These are phyloP conservation scores for Electrona antarctica DNA, from an alignment of 2,113 vertebrate species.

Conservation along the genomic window DNA sequence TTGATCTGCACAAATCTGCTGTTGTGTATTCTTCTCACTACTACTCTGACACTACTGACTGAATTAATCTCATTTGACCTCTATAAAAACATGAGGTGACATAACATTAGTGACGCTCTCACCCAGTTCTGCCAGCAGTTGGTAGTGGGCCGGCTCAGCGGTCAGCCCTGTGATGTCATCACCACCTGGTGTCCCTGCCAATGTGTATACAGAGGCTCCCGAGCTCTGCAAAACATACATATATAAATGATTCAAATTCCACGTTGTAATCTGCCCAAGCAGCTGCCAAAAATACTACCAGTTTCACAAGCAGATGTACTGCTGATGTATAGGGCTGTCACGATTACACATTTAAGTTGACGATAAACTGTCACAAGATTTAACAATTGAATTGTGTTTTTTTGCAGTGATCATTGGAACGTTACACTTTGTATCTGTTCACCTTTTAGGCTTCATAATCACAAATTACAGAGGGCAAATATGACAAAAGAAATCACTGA, in stretches of 20 bases:
- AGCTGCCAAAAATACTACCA: background rate
- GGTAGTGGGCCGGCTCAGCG: slow-evolving; percentile 87
- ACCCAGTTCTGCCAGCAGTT: slow-evolving; percentile 94
- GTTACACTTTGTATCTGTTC: too few relatives aligned
- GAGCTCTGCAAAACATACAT: slow-evolving; percentile 77
- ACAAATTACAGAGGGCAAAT: background rate
- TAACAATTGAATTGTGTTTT: too few relatives aligned
- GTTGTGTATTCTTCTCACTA: background rate
- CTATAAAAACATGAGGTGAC: background rate
- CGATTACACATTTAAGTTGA: too few relatives aligned
- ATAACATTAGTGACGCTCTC: slow-evolving; percentile 40
- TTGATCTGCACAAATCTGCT: too few relatives aligned
- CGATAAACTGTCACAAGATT: too few relatives aligned
- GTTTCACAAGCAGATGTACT: slow-evolving; percentile 11
- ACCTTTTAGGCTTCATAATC: too few relatives aligned
- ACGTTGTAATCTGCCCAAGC: too few relatives aligned
- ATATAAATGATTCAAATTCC: background rate
- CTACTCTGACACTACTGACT: background rate
- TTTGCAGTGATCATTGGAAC: too few relatives aligned
- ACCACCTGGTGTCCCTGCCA: slow-evolving; percentile 70
- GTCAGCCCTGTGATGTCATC: slow-evolving; percentile 83
- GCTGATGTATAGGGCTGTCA: background rate
- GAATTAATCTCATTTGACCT: background rate
- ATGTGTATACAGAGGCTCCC: slow-evolving; percentile 79
- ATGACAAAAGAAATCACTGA: background rate